A percentile compares a stretch with the other conserved stretches of the same genome.
phyloP scores from a whole-genome alignment of 2,888 invertebrate genomes.

The Elaeidobius kamerunicus region DNA sequence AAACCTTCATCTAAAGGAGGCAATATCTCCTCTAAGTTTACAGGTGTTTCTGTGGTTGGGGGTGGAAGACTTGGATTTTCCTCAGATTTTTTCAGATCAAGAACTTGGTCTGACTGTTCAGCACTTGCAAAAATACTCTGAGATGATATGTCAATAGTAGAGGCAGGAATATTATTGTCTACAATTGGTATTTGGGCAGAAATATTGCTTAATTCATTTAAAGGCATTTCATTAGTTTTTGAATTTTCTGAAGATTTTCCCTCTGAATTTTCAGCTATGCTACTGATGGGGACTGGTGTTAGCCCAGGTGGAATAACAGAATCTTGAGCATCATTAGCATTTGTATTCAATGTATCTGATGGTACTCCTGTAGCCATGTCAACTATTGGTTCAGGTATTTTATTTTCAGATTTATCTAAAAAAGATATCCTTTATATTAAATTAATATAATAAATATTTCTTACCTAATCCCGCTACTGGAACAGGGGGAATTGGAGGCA shows the following conservation, averaged over 20 bases:
- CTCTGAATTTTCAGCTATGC: background rate
- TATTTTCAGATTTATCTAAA: conserved; percentile 1
- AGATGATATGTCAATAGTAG: too few species aligned
- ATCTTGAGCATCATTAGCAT: too few species aligned
- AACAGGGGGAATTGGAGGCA: too few species aligned
- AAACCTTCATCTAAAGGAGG: conserved; percentile 6
- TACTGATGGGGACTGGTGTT: background rate
- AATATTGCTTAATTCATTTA: too few species aligned
- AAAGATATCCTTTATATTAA: background rate
- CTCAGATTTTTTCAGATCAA: background rate
- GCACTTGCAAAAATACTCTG: too few species aligned
- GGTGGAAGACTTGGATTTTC: background rate
- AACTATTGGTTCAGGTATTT: background rate
- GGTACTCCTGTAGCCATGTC: background rate
- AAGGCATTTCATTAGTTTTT: conserved; percentile 20
- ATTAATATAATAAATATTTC: background rate
- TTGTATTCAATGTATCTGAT: background rate
- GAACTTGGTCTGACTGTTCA: conserved; percentile 2
- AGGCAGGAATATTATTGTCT: too few species aligned
- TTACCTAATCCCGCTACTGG: too few species aligned
- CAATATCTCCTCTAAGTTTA: conserved; percentile 4
- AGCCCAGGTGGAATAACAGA: too few species aligned
- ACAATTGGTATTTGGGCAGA: too few species aligned
- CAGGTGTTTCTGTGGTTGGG: conserved; percentile 1
- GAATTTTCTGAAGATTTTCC: background rate